phyloP scores from a whole-genome alignment of 1,140 invertebrate genomes.

The Lordiphosa stackelbergi region DNA sequence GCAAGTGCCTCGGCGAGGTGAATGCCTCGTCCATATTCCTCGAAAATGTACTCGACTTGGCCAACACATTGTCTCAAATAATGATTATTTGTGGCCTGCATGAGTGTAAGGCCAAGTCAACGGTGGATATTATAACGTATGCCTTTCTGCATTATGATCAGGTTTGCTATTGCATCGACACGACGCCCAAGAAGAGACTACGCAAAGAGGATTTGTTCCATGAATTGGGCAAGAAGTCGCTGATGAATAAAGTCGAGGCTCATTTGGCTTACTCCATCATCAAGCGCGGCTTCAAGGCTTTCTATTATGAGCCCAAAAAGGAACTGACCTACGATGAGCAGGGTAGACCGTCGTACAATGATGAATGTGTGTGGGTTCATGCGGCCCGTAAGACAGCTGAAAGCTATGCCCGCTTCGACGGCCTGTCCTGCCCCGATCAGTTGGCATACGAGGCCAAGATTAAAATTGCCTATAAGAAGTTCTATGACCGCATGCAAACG shows the following conservation, averaged over 20 bases:
- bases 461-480: conserved; percentile 69
- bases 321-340: conserved; percentile 55
- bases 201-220: conserved; percentile 72
- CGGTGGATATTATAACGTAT: conserved; percentile 66
- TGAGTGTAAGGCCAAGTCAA: conserved; percentile 71
- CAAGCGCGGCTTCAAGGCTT: conserved; percentile 71
- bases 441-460: conserved; percentile 67
- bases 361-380: conserved; percentile 73
- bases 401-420: conserved; percentile 66
- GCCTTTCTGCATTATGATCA: conserved; percentile 73
- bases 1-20: conserved; percentile 64
- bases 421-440: conserved; percentile 62
- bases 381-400: conserved; percentile 65
- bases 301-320: conserved; percentile 66
- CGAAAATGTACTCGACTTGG: conserved; percentile 67
- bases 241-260: conserved; percentile 73
- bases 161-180: conserved; percentile 70
- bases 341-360: conserved; percentile 59
- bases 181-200: conserved; percentile 63
- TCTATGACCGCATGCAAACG: conserved; percentile 69
- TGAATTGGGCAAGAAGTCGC: conserved; percentile 68
- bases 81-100: conserved; percentile 74
- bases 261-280: conserved; percentile 68
- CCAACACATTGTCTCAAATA: conserved; percentile 62
- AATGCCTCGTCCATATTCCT: conserved; percentile 72